Evolutionary conservation across 2,113 vertebrate species (phyloP), one percentile per base, ranked within the genome.

Genomic region (Falco punctatus): DNA sequence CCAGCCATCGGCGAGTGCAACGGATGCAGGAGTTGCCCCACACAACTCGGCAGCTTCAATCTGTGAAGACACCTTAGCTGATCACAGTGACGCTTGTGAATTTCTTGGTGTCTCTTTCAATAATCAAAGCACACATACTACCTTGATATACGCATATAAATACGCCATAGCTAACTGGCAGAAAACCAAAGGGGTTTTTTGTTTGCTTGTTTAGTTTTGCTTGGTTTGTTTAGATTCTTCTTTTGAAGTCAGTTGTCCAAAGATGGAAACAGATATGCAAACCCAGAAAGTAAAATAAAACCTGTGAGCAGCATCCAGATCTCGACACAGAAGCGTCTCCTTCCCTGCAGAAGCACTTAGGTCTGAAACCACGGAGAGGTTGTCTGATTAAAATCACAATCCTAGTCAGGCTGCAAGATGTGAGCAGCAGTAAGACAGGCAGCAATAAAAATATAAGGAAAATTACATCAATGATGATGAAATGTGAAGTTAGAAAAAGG

Each of bases 101-200:
- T 8, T 3, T 4, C 22, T 3, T 2, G 3, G 15, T 2, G 5
- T 5, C 46, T 61, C 48, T 33, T 18, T 21, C 27, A 27, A 74
- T 13, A 33, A 52, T 35, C 58, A 24, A 19, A 18, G 28, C 15
- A 51, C 2, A 6, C 17, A 4, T 6, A 35, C 23, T 23, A 65
- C 15, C 22, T 65, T 58, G 23, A 18, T 4, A 1, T 13, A 16
- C 1, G 3, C 9, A 9, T 38, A 27, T 35, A 65, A 44, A 64
- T 4, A 38, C 17, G 2, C 2, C 15, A 42, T 9, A 19, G 30
- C 12, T 15, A 35, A 64, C 32, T 5, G 49, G 18, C 15, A 64
- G 14, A 65, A 65, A 44, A 14, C 5, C 42, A 35, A n/a, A n/a
- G n/a, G n/a, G n/a, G n/a, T n/a, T n/a, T n/a, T n/a, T n/a, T n/a